Percentiles rank a stretch among this genome's conserved stretches.
Conservation (phyloP, 2,113 vertebrate genomes). For the Telmatochromis sp. region DNA sequence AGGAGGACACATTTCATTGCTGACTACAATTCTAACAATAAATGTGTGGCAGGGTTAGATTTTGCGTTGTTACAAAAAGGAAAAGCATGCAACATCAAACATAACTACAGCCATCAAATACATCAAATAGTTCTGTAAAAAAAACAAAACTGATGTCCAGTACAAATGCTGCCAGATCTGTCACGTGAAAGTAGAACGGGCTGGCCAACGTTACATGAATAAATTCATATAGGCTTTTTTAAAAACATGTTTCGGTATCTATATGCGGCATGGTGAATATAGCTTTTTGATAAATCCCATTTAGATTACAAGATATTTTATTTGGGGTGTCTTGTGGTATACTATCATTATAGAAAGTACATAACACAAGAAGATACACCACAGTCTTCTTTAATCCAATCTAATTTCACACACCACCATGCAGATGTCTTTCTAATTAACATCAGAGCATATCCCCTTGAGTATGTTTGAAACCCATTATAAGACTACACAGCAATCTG, state of each 20-base stretch:
- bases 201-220: not conserved
- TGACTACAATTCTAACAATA: not conserved
- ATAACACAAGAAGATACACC: not conserved
- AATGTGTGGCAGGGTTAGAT: not conserved
- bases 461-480: constrained; percentile 20
- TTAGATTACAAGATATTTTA: not conserved
- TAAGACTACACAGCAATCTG: constrained; percentile 13
- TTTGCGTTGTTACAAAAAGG: not conserved
- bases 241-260: not conserved
- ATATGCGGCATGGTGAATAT: not conserved
- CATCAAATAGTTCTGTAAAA: not conserved
- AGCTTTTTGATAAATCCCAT: not conserved
- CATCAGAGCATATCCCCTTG: constrained; percentile 20
- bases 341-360: not conserved
- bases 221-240: not conserved
- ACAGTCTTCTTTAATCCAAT: constrained; percentile 2
- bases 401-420: constrained; percentile 40
- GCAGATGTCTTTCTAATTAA: constrained; percentile 31
- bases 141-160: not conserved
- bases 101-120: not conserved
- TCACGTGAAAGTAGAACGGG: not conserved
- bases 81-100: not conserved
- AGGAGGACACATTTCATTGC: not conserved
- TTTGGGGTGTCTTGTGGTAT: not conserved
- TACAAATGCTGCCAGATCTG: not conserved